These are phyloP conservation scores for Spheniscus mendiculus DNA, from an alignment of 2,113 vertebrate species.

Conservation along the genomic window DNA sequence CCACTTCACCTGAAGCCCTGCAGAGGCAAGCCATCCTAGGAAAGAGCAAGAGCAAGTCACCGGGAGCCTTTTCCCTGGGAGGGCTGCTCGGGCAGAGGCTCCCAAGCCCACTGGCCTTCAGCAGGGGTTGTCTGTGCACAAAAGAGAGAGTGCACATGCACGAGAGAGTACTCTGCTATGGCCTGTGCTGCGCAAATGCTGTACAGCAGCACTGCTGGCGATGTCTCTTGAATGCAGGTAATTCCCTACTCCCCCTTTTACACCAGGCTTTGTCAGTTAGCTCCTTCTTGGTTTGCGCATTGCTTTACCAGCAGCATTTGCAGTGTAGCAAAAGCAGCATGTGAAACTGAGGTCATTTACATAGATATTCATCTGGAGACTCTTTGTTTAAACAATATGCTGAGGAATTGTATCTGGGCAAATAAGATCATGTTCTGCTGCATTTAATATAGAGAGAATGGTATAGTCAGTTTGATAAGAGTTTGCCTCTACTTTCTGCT, in stretches of 20 bases:
- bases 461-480: neutral
- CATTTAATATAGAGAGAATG: neutral
- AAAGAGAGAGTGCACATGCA: fast-evolving
- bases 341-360: neutral
- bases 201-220: neutral
- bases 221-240: too few relatives aligned
- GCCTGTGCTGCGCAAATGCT: neutral
- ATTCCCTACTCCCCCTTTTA: neutral
- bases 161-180: neutral
- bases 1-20: neutral
- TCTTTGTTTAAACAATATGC: neutral
- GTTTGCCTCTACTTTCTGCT: neutral
- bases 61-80: neutral
- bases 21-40: neutral
- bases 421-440: neutral
- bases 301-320: neutral
- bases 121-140: too few relatives aligned
- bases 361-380: neutral
- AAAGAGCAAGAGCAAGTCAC: neutral
- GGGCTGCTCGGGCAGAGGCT: neutral
- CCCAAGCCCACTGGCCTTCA: neutral
- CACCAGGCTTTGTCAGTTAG: neutral
- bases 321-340: neutral
- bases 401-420: neutral
- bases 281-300: neutral